Base-by-base conservation (phyloP, 2,113 vertebrate species). In the Nycticryphes semicollaris region DNA sequence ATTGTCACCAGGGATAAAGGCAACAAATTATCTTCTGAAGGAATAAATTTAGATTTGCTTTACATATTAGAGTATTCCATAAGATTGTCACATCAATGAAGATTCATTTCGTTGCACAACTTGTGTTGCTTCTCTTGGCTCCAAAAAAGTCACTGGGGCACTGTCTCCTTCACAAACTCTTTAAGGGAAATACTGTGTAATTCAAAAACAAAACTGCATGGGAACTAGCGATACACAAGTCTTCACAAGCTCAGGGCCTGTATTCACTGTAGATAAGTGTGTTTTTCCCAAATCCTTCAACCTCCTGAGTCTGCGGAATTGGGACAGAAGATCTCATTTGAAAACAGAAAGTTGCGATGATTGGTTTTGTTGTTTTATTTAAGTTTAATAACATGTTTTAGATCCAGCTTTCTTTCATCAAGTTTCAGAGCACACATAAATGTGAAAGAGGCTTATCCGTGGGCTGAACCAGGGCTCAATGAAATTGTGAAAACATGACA, bases 241-340 rank as follows among this genome's bases (percentile, higher is more conserved):
- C 69, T 77, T 57, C 86, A 76, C 82, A 90, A 81, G 91, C 78
- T 89, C 53, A 12, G 76, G 50, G 57, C n/a, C 83, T 90, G 82
- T 77, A 64, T 77, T 88, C 67, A 57, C 74, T 96, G 75, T 59
- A 90, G 93, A 90, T 93, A 90, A 92, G 76, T 21, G 54, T 94
- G 90, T 86, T 96, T 85, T 95, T 70, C 82, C 48, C 76, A 75
- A 45, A 74, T 70, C 30, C 82, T 45, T 76, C 56, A 59, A 35
- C 28, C 50, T 90, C 57, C 78, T 62, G 37, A 81, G 28, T 91
- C 54, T 80, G 85, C 64, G 51, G 70, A 75, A 74, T 25, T 59
- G 22, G 37, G 33, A 54, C 72, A 77, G 81, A 94, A 93, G 87
- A 80, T 75, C 84, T 83, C 73, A 35, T 93, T 77, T 85, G 67